Evolutionary conservation across 2,888 invertebrate genomes (phyloP).

Genomic region (Tenthredo scrophulariae): DNA sequence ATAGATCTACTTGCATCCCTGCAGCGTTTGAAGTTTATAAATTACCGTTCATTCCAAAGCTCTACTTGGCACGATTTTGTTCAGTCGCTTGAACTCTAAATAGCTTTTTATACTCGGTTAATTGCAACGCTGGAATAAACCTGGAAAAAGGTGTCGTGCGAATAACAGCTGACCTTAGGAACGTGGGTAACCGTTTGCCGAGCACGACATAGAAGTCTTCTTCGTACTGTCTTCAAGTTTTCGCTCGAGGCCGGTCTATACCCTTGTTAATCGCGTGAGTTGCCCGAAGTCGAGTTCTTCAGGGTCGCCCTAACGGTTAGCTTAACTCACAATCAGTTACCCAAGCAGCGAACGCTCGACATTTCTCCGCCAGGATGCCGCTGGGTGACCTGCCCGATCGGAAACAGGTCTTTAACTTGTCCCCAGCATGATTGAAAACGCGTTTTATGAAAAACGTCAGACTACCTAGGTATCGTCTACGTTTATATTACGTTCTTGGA

Average conservation of each 20-base stretch:
- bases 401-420: constrained; percentile 49
- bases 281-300: constrained; percentile 44
- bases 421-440: constrained; percentile 41
- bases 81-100: background rate
- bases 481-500: background rate
- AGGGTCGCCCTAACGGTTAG: constrained; percentile 54
- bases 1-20: background rate
- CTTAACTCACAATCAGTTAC: constrained; percentile 50
- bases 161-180: constrained; percentile 40
- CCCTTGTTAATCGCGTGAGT: constrained; percentile 49
- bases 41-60: background rate
- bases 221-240: constrained; percentile 49
- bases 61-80: constrained; percentile 1
- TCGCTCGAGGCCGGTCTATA: constrained; percentile 42
- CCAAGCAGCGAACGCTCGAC: background rate
- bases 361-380: background rate
- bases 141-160: constrained; percentile 26
- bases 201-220: constrained; percentile 35
- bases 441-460: constrained; percentile 23
- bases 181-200: constrained; percentile 44
- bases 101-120: constrained; percentile 13
- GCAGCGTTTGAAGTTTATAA: constrained; percentile 6
- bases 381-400: constrained; percentile 47
- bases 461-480: constrained; percentile 27
- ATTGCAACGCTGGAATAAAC: background rate